Evolutionary conservation across 2,888 invertebrate genomes (phyloP).

Genomic region (Unio delphinus): DNA sequence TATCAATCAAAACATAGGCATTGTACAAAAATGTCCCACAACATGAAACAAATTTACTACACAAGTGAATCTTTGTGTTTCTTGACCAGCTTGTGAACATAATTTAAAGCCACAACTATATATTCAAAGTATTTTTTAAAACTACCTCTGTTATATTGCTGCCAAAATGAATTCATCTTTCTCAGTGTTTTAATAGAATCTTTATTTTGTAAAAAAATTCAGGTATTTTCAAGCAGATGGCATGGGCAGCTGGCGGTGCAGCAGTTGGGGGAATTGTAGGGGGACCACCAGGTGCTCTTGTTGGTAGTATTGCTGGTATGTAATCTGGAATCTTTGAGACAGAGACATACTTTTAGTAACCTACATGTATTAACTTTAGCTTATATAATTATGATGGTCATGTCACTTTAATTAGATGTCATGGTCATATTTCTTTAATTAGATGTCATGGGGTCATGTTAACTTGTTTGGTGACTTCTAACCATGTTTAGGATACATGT

Average conservation of each 20-base stretch:
- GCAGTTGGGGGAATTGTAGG: conserved; percentile 57
- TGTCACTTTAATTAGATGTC: too few species aligned
- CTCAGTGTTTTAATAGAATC: neutral
- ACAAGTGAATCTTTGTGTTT: too few species aligned
- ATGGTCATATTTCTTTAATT: too few species aligned
- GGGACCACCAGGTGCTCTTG: conserved; percentile 63
- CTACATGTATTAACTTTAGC: neutral
- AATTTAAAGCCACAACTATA: too few species aligned
- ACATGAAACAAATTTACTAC: too few species aligned
- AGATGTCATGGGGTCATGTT: too few species aligned
- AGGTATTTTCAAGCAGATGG: conserved; percentile 65
- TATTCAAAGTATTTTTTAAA: too few species aligned
- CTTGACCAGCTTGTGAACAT: too few species aligned
- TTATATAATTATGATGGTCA: neutral
- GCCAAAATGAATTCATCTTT: neutral
- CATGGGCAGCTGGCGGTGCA: conserved; percentile 61
- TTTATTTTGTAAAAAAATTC: conserved; percentile 9
- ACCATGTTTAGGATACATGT: too few species aligned
- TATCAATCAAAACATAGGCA: too few species aligned
- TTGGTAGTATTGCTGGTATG: conserved; percentile 60
- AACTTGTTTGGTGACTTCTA: too few species aligned
- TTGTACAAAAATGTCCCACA: too few species aligned
- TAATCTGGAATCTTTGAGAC: neutral
- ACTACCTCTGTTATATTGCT: neutral
- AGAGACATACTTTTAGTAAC: neutral